phyloP scores from a whole-genome alignment of 1,140 invertebrate species.

The Orchestia grillus region DNA sequence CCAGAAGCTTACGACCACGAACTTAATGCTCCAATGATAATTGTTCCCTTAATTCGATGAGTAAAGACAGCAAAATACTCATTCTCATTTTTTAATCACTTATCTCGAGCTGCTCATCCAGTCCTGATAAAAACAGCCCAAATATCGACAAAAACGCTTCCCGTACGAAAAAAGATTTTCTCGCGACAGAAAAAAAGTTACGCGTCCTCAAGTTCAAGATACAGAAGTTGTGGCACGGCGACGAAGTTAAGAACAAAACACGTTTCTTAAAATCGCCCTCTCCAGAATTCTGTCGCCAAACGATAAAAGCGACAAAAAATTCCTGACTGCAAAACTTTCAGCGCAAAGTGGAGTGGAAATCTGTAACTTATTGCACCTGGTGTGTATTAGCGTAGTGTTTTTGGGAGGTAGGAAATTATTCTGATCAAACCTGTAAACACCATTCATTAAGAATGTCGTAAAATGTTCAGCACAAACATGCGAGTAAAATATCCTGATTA shows the following conservation, averaged over 20 bases:
- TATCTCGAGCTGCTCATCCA: not conserved
- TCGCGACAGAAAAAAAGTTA: not conserved
- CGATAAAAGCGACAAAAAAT: not conserved
- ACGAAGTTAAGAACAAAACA: not conserved
- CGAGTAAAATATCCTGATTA: too few species aligned
- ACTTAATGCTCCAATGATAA: too few species aligned
- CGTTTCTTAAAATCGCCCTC: not conserved
- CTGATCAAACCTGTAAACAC: too few species aligned
- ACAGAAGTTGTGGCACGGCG: not conserved
- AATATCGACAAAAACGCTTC: not conserved
- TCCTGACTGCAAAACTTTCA: not conserved
- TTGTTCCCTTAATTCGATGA: too few species aligned
- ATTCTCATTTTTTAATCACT: not conserved
- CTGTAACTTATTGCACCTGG: not conserved
- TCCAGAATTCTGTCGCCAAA: not conserved
- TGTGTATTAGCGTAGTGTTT: not conserved
- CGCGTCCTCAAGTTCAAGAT: not conserved
- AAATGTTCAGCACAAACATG: too few species aligned
- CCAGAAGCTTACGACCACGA: too few species aligned
- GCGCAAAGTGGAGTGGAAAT: not conserved
- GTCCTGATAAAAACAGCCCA: not conserved
- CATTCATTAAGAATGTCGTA: too few species aligned
- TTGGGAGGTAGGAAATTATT: too few species aligned
- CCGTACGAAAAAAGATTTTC: not conserved
- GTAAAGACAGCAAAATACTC: too few species aligned